Base-by-base conservation (phyloP, 2,888 invertebrate genomes). In the Chaetoderma sp. region DNA sequence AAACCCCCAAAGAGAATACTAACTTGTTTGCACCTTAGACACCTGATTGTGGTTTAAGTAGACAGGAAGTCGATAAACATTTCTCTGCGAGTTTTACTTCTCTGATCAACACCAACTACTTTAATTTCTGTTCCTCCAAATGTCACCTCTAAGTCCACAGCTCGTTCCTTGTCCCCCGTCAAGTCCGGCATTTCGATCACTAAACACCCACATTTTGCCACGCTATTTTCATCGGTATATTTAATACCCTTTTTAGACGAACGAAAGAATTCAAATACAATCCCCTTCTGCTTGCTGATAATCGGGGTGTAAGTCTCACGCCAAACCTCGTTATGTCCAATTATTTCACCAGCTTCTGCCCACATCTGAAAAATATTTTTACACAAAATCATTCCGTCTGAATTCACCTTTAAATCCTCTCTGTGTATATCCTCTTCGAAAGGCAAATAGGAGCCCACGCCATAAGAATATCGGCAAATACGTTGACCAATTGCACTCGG, bases 51-150 rank as follows among this genome's bases (percentile, higher is more conserved):
- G n/a, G n/a, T n/a, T 61, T 30, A 75, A 30, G 64, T 52, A 0
- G 72, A 74, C 8, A 82, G 65, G 67, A 82, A 82, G 65, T 82
- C 80, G 36, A 82, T 79, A 65, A 79, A 79, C 0, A 80, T 81
- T 60, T 82, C 80, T 56, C 78, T 66, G 4, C 74, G 69, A 2
- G 78, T 82, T 27, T 78, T 73, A 47, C 80, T 81, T 4, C 80
- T 82, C 56, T 82, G 82, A 50, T 82, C 82, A 44, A 73, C 80
- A 4, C 80, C 82, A 5, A 81, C 78, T 1, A 82, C 82, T 65
- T 75, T 77, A 59, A 82, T 81, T 64, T 82, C 82, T 0, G 82
- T 82, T 13, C 82, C 82, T 0, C 82, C 82, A 60, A 82, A 82
- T 23, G 76, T 78, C 32, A 82, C 82, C 71, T 82, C 82, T 4